A percentile compares a stretch with the other conserved stretches of the same genome.
Evolutionary conservation across 2,113 vertebrate genomes (phyloP).

Genomic region (Enhydra lutris): DNA sequence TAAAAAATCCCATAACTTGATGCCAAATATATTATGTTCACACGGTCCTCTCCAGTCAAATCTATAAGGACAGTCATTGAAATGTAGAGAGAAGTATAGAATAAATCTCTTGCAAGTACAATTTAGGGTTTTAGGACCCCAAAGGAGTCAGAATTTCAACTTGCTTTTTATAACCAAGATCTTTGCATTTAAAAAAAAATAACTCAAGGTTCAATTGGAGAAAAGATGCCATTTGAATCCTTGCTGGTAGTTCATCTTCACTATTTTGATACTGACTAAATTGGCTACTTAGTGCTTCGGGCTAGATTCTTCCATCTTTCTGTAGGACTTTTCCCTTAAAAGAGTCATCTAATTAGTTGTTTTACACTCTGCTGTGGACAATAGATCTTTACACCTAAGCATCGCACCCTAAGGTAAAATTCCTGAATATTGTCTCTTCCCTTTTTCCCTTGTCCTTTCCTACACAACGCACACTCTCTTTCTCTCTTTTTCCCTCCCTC

Average conservation of each 20-base stretch:
- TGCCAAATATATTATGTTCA: neutral
- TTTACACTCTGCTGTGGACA: neutral
- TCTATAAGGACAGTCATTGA: neutral
- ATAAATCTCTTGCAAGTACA: neutral
- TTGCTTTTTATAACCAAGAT: neutral
- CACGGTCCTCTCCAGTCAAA: neutral
- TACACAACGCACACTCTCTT: too few species aligned
- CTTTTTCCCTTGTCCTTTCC: fast-evolving
- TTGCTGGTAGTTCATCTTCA: neutral
- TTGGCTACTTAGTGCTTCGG: neutral
- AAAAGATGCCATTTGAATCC: neutral
- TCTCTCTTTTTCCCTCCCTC: neutral
- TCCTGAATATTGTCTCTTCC: neutral
- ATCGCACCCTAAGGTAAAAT: neutral
- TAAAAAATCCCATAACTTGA: neutral
- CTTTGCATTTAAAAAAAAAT: constrained; percentile 23
- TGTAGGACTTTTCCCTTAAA: neutral
- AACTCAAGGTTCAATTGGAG: neutral
- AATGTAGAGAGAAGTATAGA: neutral
- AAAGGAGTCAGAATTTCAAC: neutral
- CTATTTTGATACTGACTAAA: neutral
- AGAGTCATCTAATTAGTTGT: neutral
- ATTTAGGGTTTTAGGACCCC: neutral
- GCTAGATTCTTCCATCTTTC: neutral
- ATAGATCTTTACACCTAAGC: neutral